phyloP scores from a whole-genome alignment of 2,888 invertebrate genomes.

The Enchytraeus crypticus region DNA sequence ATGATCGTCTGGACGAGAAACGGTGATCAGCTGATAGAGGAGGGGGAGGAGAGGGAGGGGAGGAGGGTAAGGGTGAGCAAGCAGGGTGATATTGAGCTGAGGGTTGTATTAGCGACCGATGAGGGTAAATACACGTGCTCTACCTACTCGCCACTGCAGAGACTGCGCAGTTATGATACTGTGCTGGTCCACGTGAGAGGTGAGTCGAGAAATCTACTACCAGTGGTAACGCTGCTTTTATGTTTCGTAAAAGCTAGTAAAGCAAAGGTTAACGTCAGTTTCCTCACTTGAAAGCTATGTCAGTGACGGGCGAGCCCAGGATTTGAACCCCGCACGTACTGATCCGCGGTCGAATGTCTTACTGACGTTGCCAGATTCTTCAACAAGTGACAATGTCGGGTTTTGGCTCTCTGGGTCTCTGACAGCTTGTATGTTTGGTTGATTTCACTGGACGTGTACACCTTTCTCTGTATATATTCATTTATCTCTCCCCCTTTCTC shows the following conservation, averaged over 20 bases:
- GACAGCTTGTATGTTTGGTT: too few relatives aligned
- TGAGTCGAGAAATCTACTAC: background rate
- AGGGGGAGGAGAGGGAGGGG: background rate
- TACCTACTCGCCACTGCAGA: background rate
- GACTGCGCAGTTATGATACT: background rate
- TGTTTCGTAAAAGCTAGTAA: too few relatives aligned
- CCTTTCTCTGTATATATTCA: background rate
- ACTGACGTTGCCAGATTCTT: too few relatives aligned
- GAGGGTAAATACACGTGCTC: background rate
- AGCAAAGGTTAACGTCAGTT: too few relatives aligned
- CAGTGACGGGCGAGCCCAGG: too few relatives aligned
- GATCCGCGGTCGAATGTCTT: too few relatives aligned
- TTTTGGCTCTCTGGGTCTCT: too few relatives aligned
- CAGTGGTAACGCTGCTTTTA: too few relatives aligned
- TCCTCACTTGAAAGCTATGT: too few relatives aligned
- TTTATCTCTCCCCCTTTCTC: conserved; percentile 7
- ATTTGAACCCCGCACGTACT: too few relatives aligned
- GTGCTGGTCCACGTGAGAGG: background rate
- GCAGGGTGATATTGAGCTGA: background rate
- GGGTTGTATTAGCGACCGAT: background rate
- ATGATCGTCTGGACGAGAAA: conserved; percentile 4
- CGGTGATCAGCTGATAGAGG: background rate
- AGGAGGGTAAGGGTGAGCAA: background rate
- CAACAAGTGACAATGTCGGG: too few relatives aligned
- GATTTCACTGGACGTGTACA: too few relatives aligned